Base-by-base conservation (phyloP, 2,888 invertebrate genomes). In the Lasioglossum morio region DNA sequence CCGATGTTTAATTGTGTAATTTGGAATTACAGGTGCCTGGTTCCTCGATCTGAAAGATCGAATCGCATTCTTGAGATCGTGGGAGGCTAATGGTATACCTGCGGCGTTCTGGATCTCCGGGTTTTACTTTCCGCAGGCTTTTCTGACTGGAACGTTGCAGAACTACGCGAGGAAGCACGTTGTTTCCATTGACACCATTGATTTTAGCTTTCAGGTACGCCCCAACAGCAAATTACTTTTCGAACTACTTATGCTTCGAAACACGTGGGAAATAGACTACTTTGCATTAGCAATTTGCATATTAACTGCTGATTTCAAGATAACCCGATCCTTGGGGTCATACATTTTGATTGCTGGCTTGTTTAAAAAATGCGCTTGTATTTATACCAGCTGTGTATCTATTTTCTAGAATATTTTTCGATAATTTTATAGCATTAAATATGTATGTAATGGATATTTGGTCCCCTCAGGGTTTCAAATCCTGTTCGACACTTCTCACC, bases 111-210 rank as follows among this genome's bases (percentile, higher is more conserved):
- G 98, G 98, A 97, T 98, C 89, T 98, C 98, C 0, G 98, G 98
- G 0, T 98, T 98, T 95, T 98, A 97, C 95, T 98, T 98, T 95
- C 98, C 98, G 0, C 98, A 98, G 94, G 98, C 98, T 1, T 98
- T 98, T 95, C 96, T 98, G 88, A 98, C 98, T 0, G 98, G 98
- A 34, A 97, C 97, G 0, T 95, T 98, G 92, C 98, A 98, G 95
- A 98, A 98, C 95, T 98, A 96, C 94, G 98, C 98, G 4, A 96
- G 98, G 89, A 97, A 97, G 93, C 96, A 97, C 92, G 96, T 97
- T 43, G 96, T 98, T 8, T 97, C 98, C 5, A 98, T 98, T 63
- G 98, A 98, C 93, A 96, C 96, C 0, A 96, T 97, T 7, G 95
- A 96, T 10, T 97, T 97, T 92, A 94, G 95, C 4, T 97, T 97